Conservation (phyloP, 2,113 vertebrate genomes). For the Psettodes erumei region DNA sequence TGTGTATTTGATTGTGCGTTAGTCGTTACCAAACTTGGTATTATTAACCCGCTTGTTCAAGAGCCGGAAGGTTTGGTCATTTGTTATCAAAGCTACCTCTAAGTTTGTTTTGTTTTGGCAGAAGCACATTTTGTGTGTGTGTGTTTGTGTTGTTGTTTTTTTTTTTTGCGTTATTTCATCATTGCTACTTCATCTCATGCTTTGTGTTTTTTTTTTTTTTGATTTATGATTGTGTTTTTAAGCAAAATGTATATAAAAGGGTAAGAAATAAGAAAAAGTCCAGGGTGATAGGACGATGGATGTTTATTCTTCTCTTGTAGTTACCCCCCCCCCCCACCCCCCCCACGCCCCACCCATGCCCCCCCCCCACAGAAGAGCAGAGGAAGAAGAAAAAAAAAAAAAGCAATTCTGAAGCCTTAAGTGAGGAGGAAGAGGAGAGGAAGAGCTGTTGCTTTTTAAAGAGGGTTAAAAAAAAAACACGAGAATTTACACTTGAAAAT, state of each 20-base stretch:
- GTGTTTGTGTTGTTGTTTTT: conserved; percentile 78
- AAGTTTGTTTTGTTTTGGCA: conserved; percentile 73
- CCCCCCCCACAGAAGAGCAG: conserved; percentile 69
- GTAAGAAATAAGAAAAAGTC: conserved; percentile 67
- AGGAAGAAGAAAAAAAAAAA: conserved; percentile 42
- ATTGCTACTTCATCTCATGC: conserved; percentile 86
- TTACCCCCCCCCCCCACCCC: conserved; percentile 67
- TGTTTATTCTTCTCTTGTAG: conserved; percentile 73
- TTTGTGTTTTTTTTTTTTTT: conserved; percentile 67
- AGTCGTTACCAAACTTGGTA: conserved; percentile 90
- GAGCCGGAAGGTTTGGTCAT: conserved; percentile 80
- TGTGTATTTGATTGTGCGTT: conserved; percentile 78
- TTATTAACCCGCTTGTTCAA: conserved; percentile 81
- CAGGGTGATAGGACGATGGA: conserved; percentile 69
- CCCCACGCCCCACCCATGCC: conserved; percentile 58
- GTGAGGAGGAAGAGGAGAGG: conserved; percentile 72
- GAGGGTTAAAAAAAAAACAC: conserved; percentile 81
- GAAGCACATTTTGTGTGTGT: conserved; percentile 71
- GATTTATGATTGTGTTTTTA: conserved; percentile 77
- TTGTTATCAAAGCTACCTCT: conserved; percentile 97
- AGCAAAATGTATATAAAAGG: conserved; percentile 79
- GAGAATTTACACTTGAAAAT: conserved; percentile 90
- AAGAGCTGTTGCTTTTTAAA: conserved; percentile 83
- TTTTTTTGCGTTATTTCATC: conserved; percentile 83
- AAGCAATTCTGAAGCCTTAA: conserved; percentile 84